A percentile compares a stretch with the other conserved stretches of the same genome.
phyloP scores from a whole-genome alignment of 2,797 vertebrate species.

The Pyrocephalus nanus region DNA sequence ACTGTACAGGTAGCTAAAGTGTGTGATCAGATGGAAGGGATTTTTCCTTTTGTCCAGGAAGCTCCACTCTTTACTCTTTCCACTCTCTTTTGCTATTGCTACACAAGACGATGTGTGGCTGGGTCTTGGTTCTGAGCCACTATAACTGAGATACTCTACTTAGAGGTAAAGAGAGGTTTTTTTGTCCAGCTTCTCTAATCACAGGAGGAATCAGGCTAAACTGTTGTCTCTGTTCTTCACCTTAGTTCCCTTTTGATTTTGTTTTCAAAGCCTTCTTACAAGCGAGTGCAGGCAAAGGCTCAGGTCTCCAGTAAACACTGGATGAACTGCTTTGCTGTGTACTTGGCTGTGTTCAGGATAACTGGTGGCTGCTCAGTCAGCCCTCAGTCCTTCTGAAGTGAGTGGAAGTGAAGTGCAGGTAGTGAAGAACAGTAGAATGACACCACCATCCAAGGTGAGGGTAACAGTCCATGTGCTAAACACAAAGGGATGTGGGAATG shows the following conservation, averaged over 20 bases:
- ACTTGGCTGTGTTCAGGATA: background rate
- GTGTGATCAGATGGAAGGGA: background rate
- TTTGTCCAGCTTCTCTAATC: background rate
- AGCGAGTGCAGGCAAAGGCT: background rate
- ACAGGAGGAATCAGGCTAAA: background rate
- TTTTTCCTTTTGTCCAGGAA: background rate
- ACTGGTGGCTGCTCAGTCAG: background rate
- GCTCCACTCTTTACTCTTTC: background rate
- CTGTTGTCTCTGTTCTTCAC: background rate
- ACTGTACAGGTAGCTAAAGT: background rate
- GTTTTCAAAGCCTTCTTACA: background rate
- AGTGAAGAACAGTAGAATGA: background rate
- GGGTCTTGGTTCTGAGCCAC: background rate
- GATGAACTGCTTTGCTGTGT: background rate
- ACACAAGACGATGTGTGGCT: background rate
- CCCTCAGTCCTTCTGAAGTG: background rate
- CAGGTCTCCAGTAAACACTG: background rate
- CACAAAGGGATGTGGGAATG: background rate
- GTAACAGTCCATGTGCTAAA: background rate
- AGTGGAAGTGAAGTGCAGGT: background rate
- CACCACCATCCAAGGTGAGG: background rate
- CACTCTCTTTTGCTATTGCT: background rate
- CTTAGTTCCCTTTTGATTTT: background rate
- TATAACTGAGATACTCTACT: background rate
- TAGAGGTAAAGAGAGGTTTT: background rate